Percentiles rank a stretch among this genome's conserved stretches.
phyloP scores from a whole-genome alignment of 1,140 invertebrate genomes.

The Wiebesia pumilae region DNA sequence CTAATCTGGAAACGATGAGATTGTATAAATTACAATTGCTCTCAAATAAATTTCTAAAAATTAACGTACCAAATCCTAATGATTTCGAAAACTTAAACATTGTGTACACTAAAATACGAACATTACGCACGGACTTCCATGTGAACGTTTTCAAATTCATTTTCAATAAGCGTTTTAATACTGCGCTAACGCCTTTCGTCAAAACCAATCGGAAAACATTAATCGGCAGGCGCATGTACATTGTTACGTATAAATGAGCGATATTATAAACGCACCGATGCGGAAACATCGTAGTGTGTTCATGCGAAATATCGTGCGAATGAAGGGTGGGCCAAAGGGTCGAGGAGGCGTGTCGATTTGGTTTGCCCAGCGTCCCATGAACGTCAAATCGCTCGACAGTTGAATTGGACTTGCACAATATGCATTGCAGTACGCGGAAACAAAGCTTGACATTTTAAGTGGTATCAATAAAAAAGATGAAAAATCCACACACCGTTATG shows the following conservation, averaged over 20 bases:
- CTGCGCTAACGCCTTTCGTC: not conserved
- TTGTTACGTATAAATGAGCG: slow-evolving; percentile 19
- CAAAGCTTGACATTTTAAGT: no score
- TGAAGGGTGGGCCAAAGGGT: slow-evolving; percentile 54
- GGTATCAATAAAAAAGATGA: no score
- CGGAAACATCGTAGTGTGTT: slow-evolving; percentile 43
- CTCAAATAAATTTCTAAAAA: no score
- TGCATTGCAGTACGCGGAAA: no score
- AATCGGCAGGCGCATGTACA: not conserved
- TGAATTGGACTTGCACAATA: slow-evolving; percentile 23
- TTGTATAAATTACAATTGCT: no score
- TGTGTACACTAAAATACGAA: not conserved
- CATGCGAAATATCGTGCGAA: slow-evolving; percentile 46
- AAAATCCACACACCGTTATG: no score
- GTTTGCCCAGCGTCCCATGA: slow-evolving; percentile 68
- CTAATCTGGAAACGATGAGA: no score
- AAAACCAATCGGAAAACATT: not conserved
- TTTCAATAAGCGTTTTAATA: not conserved
- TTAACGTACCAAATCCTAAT: no score
- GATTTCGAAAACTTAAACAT: no score
- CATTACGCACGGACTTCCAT: not conserved
- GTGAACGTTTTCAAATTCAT: not conserved
- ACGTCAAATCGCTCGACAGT: slow-evolving; percentile 59
- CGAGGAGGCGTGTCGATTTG: slow-evolving; percentile 48
- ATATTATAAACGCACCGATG: slow-evolving; percentile 29